These are phyloP conservation scores for Florisuga fusca DNA, from an alignment of 2,797 vertebrate genomes.

Conservation along the genomic window DNA sequence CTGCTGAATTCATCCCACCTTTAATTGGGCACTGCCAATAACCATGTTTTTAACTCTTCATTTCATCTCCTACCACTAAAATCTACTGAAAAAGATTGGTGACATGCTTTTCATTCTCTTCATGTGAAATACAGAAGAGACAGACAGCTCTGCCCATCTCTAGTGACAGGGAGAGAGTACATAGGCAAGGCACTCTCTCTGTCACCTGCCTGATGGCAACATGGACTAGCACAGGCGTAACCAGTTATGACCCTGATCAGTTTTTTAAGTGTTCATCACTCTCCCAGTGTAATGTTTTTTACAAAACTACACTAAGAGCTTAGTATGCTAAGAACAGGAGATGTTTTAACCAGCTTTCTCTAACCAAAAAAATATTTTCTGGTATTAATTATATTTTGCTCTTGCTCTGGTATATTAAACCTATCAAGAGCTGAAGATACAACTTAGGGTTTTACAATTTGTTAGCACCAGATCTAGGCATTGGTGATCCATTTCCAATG, in stretches of 20 bases:
- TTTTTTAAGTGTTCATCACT: not conserved
- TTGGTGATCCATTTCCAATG: not conserved
- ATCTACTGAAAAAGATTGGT: not conserved
- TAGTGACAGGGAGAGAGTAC: not conserved
- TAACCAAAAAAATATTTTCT: not conserved
- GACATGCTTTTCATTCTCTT: not conserved
- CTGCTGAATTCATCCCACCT: fast-evolving
- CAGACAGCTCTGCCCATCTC: not conserved
- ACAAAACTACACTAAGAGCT: not conserved
- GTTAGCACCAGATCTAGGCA: not conserved
- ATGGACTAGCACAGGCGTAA: fast-evolving
- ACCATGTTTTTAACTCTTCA: not conserved
- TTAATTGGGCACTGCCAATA: not conserved
- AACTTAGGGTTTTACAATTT: not conserved
- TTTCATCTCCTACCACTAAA: not conserved
- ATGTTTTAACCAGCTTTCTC: not conserved
- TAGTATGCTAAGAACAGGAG: not conserved
- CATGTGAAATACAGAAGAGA: not conserved
- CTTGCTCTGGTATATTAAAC: not conserved
- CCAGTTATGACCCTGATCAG: fast-evolving
- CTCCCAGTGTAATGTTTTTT: not conserved
- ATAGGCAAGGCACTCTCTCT: fast-evolving
- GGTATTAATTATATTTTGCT: not conserved
- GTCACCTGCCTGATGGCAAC: not conserved
- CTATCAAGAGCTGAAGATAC: not conserved